Evolutionary conservation across 2,888 invertebrate genomes (phyloP).

Genomic region (Chymomyza amoena): DNA sequence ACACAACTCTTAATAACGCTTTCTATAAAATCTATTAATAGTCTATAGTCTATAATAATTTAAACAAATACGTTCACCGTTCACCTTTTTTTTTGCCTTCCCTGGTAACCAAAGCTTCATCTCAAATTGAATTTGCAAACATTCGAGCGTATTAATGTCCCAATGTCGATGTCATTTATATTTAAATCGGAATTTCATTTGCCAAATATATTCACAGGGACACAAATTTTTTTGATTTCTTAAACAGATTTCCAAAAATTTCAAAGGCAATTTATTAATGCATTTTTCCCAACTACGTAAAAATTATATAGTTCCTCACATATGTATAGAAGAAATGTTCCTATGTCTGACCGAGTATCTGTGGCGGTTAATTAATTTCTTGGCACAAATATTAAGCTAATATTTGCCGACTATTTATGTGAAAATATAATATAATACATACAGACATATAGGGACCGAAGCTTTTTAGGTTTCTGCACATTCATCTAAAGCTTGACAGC

Average conservation of each 20-base stretch:
- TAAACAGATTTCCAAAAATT: conserved; percentile 5
- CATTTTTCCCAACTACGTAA: neutral
- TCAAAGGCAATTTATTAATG: conserved; percentile 1
- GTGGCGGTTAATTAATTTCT: conserved; percentile 54
- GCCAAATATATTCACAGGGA: neutral
- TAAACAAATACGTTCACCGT: neutral
- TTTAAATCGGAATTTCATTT: neutral
- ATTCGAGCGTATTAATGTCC: neutral
- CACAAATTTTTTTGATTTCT: neutral
- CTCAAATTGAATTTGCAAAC: neutral
- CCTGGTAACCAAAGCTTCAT: neutral
- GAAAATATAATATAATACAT: neutral
- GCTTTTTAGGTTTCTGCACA: conserved; percentile 20
- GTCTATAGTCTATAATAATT: neutral
- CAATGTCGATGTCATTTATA: neutral
- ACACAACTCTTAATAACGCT: neutral
- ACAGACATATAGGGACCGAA: neutral
- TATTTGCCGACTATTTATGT: neutral
- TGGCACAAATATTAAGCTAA: conserved; percentile 32
- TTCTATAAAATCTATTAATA: neutral
- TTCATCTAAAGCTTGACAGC: neutral
- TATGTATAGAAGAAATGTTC: neutral
- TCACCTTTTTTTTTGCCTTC: neutral
- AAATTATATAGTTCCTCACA: neutral
- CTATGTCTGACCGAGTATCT: neutral